Base-by-base conservation (phyloP, 2,113 vertebrate genomes). In the Cromileptes altivelis region DNA sequence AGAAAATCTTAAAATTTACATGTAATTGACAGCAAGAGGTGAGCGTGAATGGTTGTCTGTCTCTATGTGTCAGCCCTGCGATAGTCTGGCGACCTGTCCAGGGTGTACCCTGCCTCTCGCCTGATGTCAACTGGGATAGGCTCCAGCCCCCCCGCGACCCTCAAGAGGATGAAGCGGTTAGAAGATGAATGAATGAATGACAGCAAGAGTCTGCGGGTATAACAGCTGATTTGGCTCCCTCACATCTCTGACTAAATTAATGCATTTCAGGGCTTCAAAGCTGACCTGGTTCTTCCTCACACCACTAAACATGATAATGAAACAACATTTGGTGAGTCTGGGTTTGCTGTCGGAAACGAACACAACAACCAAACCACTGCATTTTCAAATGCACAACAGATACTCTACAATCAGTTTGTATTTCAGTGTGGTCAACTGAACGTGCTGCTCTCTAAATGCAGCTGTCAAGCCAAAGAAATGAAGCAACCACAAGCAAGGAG, bases 401-500 rank as follows among this genome's bases (percentile, higher is more conserved):
- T 27, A 76, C 53, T 65, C 47, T 56, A 18, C 7, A 15, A 6
- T 57, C 42, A 47, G 49, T 71, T 61, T 60, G 25, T 56, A 57
- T 78, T 80, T 75, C 19, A 70, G 18, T 68, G n/a, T 52, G 27
- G 53, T 30, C 14, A 9, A 37, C 30, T 70, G 21, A 37, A 42
- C 3, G 4, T 18, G n/a, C 45, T 64, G 47, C 65, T 65, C 23
- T 25, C 30, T 62, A 45, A 81, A 56, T 6, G 3, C 67, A 85
- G 70, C 85, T 82, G 70, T 57, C 30, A 30, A 55, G 14, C 13
- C 73, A 81, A 42, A 62, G 55, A 84, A 49, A 13, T 13, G 33
- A 37, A 84, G 64, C 42, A 37, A 67, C 17, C 67, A 40, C 19
- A 15, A 42, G 57, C 12, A 3, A 25, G 3, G 13, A 50, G 52